phyloP scores from a whole-genome alignment of 2,888 invertebrate genomes.

The Ectobius pallidus region DNA sequence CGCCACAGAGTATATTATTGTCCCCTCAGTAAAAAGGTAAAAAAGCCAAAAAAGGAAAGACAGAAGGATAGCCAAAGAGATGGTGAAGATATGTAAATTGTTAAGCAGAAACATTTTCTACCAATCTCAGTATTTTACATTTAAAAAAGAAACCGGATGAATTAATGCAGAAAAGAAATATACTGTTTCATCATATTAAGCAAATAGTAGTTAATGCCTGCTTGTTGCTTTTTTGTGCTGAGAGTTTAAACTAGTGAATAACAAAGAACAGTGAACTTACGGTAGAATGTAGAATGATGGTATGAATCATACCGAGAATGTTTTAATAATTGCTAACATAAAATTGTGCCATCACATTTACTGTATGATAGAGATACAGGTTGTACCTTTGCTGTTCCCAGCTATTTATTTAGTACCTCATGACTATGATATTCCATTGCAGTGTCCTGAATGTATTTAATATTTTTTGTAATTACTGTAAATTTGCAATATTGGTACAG shows the following conservation, averaged over 20 bases:
- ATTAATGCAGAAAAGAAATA: neutral
- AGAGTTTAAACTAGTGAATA: neutral
- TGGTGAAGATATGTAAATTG: conserved; percentile 20
- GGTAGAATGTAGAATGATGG: neutral
- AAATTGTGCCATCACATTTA: conserved; percentile 14
- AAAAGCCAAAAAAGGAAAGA: conserved; percentile 19
- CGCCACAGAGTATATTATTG: conserved; percentile 44
- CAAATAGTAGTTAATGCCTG: neutral
- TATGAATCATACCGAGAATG: neutral
- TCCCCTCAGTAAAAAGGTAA: conserved; percentile 37
- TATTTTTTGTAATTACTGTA: too few species aligned
- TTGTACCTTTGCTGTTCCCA: neutral
- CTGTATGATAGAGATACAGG: neutral
- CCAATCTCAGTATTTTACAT: conserved; percentile 29
- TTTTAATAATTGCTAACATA: neutral
- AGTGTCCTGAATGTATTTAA: neutral
- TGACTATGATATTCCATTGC: neutral
- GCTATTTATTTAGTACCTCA: conserved; percentile 11
- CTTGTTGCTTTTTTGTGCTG: conserved; percentile 12
- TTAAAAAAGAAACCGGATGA: neutral
- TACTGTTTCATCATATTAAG: neutral
- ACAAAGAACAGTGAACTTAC: neutral
- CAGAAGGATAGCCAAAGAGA: conserved; percentile 15
- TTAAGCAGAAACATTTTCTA: neutral
- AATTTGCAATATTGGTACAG: too few species aligned